Percentiles rank a stretch among this genome's conserved stretches.
Conservation (phyloP, 2,797 vertebrate genomes). For the Clarias pachynema region DNA sequence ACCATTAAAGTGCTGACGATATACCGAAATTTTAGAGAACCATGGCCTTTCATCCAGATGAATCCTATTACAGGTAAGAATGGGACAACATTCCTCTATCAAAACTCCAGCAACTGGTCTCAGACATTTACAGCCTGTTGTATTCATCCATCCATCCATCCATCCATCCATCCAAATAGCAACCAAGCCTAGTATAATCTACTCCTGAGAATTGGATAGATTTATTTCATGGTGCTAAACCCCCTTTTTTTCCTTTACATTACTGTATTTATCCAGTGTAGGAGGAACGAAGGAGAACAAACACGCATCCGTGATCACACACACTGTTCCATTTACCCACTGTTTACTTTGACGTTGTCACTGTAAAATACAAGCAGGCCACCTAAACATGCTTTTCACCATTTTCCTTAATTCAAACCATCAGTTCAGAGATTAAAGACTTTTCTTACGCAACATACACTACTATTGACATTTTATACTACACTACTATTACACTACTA, state of each 20-base stretch:
- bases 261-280: not conserved
- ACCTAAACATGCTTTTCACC: not conserved
- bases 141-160: too few relatives aligned
- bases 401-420: not conserved
- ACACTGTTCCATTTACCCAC: not conserved
- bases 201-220: too few relatives aligned
- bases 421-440: not conserved
- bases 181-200: not conserved
- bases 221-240: not conserved
- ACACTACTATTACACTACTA: too few relatives aligned
- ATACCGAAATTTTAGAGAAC: not conserved
- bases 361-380: not conserved
- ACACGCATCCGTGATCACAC: not conserved
- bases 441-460: not conserved
- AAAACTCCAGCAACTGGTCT: not conserved
- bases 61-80: not conserved
- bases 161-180: too few relatives aligned
- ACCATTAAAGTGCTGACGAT: not conserved
- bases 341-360: slow-evolving; percentile 6
- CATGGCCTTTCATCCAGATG: too few relatives aligned
- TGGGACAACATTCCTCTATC: not conserved
- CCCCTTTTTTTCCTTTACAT: not conserved
- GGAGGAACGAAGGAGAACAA: not conserved
- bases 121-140: not conserved
- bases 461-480: not conserved